These are phyloP conservation scores for Triplophysa bombifrons DNA, from an alignment of 2,797 vertebrate genomes.

Conservation along the genomic window DNA sequence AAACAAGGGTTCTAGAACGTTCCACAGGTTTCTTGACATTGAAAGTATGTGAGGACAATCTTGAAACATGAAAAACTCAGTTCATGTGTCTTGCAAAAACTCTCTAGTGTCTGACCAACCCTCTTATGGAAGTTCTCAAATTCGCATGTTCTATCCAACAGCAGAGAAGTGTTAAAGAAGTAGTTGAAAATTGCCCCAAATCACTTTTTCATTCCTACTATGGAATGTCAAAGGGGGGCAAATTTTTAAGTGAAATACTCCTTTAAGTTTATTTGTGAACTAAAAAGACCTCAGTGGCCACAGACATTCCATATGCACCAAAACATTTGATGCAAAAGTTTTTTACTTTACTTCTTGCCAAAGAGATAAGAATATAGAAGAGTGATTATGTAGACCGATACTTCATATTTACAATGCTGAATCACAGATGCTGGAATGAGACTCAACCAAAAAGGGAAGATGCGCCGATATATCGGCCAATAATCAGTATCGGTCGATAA, in stretches of 20 bases:
- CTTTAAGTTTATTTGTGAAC: not conserved
- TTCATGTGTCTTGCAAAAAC: slow-evolving; percentile 1
- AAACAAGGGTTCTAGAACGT: slow-evolving; percentile 22
- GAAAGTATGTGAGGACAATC: not conserved
- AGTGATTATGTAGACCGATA: not conserved
- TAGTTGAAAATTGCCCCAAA: no score
- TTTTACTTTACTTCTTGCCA: not conserved
- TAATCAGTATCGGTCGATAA: no score
- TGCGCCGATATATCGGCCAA: no score
- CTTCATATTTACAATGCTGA: not conserved
- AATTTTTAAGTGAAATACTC: no score
- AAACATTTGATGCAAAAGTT: not conserved
- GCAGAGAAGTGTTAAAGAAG: not conserved
- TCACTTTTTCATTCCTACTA: no score
- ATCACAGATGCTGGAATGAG: not conserved
- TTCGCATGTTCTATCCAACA: not conserved
- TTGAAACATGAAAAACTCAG: not conserved
- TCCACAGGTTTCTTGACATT: slow-evolving; percentile 7
- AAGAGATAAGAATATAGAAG: not conserved
- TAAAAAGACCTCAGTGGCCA: not conserved
- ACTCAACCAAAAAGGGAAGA: no score
- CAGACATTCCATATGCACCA: not conserved
- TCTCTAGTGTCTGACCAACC: not conserved
- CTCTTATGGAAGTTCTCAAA: not conserved
- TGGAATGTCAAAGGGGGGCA: no score